Evolutionary conservation across 2,113 vertebrate genomes (phyloP).

Genomic region (Syrmaticus mikado): DNA sequence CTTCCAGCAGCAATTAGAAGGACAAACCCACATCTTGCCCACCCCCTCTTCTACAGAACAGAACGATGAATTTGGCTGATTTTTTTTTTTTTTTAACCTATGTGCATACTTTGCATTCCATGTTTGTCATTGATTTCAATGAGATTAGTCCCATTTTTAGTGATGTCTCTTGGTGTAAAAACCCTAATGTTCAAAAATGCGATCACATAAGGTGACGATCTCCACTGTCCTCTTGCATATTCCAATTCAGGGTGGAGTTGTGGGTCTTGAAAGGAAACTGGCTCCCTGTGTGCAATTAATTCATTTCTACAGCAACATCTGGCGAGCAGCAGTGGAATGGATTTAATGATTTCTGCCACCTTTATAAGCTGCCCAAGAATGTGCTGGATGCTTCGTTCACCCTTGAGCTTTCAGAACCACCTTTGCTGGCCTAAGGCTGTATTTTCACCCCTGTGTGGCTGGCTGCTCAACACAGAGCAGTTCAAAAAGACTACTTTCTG

Average conservation of each 20-base stretch:
- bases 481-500: slow-evolving; percentile 28
- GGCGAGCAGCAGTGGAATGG: neutral
- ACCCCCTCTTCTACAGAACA: neutral
- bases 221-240: neutral
- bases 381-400: neutral
- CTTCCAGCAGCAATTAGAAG: neutral
- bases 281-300: neutral
- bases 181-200: neutral
- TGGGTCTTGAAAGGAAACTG: neutral
- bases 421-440: neutral
- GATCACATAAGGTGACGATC: neutral
- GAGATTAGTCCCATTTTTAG: neutral
- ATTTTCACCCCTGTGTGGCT: neutral
- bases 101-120: rapidly evolving
- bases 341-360: slow-evolving; percentile 33
- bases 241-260: neutral
- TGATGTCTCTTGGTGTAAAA: neutral
- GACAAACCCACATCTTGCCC: neutral
- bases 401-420: neutral
- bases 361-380: neutral
- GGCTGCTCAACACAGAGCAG: neutral
- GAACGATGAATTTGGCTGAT: neutral
- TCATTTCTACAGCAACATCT: neutral
- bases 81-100: neutral
- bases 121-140: neutral